Base-by-base conservation (phyloP, 37 sponge, comb jelly and placozoan species). In the Amphimedon queenslandica region DNA sequence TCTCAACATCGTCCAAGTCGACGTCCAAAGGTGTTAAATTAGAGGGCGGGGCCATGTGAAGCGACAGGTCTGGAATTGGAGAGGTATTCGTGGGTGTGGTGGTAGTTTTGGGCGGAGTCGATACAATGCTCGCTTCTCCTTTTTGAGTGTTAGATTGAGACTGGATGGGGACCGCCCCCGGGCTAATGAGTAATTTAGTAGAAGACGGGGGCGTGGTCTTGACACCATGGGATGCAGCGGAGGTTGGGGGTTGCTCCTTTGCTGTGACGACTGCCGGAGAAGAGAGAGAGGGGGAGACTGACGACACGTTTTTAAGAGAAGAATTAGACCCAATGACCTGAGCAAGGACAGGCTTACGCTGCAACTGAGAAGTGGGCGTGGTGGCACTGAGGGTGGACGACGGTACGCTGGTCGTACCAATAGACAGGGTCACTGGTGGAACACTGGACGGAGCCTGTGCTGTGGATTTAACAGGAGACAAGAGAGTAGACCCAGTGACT, bases 1-100 rank as follows among this genome's bases (percentile, higher is more conserved):
- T n/a, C n/a, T n/a, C n/a, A 35, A 90, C 41, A 2, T 90, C 90
- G 77, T 61, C 69, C 55, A 39, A 13, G 34, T 87, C 85, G 13
- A 27, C 29, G 5, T 57, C 60, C 34, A 32, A 36, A 74, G 61
- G 63, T 28, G 65, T 43, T 72, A 69, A 2, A 74, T 23, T 10
- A 55, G 64, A 53, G 73, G 73, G 3, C 39, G 24, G 1, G 74
- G 80, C 8, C 27, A 68, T 41, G 57, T 20, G 34, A 21, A 16
- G 1, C 28, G 4, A 27, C 27, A 40, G 4, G 39, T 16, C 68
- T 35, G 68, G 27, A n/a, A n/a, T n/a, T n/a, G n/a, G n/a, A n/a
- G n/a, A n/a, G n/a, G n/a, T n/a, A n/a, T n/a, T n/a, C n/a, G n/a
- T n/a, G n/a, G n/a, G n/a, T n/a, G n/a, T n/a, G n/a, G n/a, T n/a